Evolutionary conservation across 2,797 vertebrate species (phyloP).

Genomic region (Lemur catta): DNA sequence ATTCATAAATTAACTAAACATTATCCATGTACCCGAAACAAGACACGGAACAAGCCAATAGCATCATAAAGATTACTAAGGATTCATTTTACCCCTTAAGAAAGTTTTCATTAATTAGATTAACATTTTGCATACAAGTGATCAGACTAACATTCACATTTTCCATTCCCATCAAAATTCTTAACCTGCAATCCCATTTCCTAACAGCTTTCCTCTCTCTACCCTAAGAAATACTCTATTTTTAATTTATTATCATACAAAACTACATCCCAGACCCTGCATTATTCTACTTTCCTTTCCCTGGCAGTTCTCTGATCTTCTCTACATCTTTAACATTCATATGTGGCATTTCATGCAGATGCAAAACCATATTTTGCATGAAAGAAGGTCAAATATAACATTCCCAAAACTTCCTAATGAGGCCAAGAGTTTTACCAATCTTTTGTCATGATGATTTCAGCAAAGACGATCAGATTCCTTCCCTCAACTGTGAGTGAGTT

Average conservation of each 20-base stretch:
- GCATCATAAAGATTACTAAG: neutral
- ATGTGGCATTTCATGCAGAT: neutral
- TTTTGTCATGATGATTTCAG: neutral
- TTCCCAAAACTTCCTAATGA: neutral
- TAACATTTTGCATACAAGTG: neutral
- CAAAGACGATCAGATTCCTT: neutral
- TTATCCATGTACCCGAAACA: neutral
- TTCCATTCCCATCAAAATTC: neutral
- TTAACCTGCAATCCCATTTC: neutral
- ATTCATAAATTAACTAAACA: constrained; percentile 18
- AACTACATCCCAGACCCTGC: neutral
- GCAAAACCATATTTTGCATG: neutral
- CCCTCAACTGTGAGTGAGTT: neutral
- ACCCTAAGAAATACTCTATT: neutral
- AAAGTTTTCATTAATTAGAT: neutral
- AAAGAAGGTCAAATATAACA: neutral
- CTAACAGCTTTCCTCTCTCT: neutral
- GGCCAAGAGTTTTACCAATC: neutral
- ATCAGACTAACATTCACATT: neutral
- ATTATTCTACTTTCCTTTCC: neutral
- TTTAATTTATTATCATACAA: neutral
- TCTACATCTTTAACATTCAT: neutral
- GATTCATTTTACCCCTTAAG: neutral
- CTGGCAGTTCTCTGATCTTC: neutral
- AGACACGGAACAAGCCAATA: neutral